phyloP scores from a whole-genome alignment of 2,113 vertebrate species.

The Tachysurus vachellii region DNA sequence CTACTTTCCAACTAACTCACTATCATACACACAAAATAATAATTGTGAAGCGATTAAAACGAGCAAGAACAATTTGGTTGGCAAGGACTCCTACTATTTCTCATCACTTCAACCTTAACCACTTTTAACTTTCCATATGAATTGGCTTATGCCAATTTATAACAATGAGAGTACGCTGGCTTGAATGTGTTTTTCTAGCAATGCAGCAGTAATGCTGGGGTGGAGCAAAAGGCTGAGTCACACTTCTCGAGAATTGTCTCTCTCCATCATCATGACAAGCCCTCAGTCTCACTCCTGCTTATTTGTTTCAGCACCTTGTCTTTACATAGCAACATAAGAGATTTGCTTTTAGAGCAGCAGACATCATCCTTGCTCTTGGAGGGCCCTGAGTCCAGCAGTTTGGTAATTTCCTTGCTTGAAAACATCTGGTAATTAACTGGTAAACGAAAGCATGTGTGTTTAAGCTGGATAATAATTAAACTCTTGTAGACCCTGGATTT shows the following conservation, averaged over 20 bases:
- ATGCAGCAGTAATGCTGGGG: slow-evolving; percentile 28
- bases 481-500: not conserved
- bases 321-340: not conserved
- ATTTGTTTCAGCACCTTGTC: slow-evolving; percentile 21
- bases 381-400: not conserved
- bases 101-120: not conserved
- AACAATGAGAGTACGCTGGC: not conserved
- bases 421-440: not conserved
- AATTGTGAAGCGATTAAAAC: not conserved
- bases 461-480: not conserved
- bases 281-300: slow-evolving; percentile 25
- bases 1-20: slow-evolving; percentile 31
- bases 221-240: slow-evolving; percentile 67
- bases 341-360: slow-evolving; percentile 16
- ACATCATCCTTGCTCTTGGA: not conserved
- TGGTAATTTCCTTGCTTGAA: slow-evolving; percentile 2
- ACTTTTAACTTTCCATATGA: not conserved
- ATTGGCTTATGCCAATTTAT: slow-evolving; percentile 1
- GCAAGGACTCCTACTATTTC: not conserved
- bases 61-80: not conserved
- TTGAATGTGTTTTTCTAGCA: not conserved
- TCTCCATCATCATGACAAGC: slow-evolving; percentile 66
- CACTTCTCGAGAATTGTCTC: slow-evolving; percentile 66
- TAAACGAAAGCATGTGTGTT: not conserved
- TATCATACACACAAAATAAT: not conserved